Base-by-base conservation (phyloP, 2,113 vertebrate species). In the Cavia porcellus region DNA sequence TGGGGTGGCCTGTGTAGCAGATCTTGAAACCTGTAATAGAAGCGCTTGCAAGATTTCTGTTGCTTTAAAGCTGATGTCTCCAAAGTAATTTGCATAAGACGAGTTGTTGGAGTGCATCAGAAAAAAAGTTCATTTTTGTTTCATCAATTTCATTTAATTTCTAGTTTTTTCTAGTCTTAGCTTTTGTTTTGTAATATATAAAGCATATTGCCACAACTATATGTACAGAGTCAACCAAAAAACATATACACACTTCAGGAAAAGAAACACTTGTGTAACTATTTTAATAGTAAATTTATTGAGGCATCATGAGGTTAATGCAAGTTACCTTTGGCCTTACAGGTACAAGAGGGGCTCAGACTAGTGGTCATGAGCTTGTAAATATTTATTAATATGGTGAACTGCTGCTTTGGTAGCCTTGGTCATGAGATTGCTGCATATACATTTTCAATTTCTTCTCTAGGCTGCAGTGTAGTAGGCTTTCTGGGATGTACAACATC, bases 141-240 rank as follows among this genome's bases (percentile, higher is more conserved):
- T 74, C 55, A 90, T 10, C 45, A 61, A 75, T 92, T 92, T 90
- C 68, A 59, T 4, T 28, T 87, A 47, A 55, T n/a, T 15, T 25
- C 38, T 92, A 38, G 28, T 50, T 61, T 61, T 96, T 95, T 57
- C 61, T 87, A 30, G 72, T 94, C 81, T 96, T 85, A 86, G 22
- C 52, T 92, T 97, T 85, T 77, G 19, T 82, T 66, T 68, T 87
- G 72, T 85, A 47, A 86, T 70, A 50, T 92, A 38, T 86, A 80
- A 87, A 87, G 72, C 59, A 75, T 17, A 70, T 81, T 75, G 52
- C 22, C 62, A 64, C 0, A 50, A 32, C 1, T 52, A 25, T 68
- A 61, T 42, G 19, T 64, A 74, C 19, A 81, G 42, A 45, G 10
- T 45, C 11, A 28, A 24, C 22, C 38, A 45, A 75, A 75, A 45